phyloP scores from a whole-genome alignment of 2,113 vertebrate species.

The Notothenia rossii region DNA sequence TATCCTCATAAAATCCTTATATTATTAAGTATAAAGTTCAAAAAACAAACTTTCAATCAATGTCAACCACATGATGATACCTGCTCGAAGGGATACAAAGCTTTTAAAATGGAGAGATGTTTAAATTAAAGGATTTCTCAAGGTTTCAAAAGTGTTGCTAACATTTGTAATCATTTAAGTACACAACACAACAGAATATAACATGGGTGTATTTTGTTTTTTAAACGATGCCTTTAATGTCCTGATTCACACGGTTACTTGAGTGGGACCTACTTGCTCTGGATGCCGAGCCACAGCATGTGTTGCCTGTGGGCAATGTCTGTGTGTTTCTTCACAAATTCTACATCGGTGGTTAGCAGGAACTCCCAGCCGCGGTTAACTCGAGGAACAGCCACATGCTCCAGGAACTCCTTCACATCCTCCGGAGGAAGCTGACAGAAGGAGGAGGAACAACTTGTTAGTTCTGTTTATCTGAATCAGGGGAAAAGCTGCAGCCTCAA shows the following conservation, averaged over 20 bases:
- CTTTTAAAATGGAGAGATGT: no score
- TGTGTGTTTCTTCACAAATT: slow-evolving; percentile 96
- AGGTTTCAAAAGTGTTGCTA: no score
- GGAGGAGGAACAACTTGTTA: slow-evolving; percentile 3
- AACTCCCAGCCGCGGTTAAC: slow-evolving; percentile 98
- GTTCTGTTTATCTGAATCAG: slow-evolving; percentile 12
- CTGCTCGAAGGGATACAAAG: no score
- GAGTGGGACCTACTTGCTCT: slow-evolving; percentile 90
- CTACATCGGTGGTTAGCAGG: slow-evolving; percentile 88
- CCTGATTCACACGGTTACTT: background rate
- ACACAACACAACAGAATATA: no score
- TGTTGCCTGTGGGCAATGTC: slow-evolving; percentile 96
- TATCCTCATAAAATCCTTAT: no score
- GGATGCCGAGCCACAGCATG: slow-evolving; percentile 98
- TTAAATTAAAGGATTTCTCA: no score
- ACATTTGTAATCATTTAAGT: no score
- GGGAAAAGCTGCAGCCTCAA: background rate
- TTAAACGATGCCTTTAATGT: background rate
- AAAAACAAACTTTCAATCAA: no score
- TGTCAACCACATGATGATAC: no score
- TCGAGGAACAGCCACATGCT: slow-evolving; percentile 93
- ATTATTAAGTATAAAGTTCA: no score
- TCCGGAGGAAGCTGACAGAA: slow-evolving; percentile 92
- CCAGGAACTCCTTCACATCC: slow-evolving; percentile 97
- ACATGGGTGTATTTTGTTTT: no score